phyloP scores from a whole-genome alignment of 2,113 vertebrate genomes.

The Promerops cafer region DNA sequence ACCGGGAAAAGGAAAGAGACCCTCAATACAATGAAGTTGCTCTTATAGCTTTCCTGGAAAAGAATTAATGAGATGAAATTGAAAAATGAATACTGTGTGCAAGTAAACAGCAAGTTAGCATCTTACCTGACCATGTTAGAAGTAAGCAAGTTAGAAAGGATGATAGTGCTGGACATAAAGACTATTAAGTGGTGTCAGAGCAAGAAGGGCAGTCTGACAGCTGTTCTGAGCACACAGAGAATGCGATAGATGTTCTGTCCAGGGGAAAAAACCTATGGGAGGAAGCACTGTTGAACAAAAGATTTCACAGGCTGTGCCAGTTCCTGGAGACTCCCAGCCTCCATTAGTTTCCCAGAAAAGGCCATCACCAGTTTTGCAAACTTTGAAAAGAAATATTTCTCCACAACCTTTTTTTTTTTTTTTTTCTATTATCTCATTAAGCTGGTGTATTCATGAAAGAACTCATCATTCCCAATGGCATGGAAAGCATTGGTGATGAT shows the following conservation, averaged over 20 bases:
- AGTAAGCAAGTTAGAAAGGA: neutral
- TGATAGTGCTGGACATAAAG: neutral
- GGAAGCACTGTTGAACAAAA: constrained; percentile 4
- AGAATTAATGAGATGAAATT: neutral
- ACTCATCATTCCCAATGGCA: neutral
- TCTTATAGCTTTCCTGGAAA: neutral
- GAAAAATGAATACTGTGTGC: neutral
- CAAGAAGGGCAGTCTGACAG: neutral
- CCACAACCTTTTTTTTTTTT: neutral
- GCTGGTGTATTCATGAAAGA: neutral
- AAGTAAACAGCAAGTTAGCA: neutral
- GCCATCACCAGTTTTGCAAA: neutral
- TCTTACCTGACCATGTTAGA: neutral
- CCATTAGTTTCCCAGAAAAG: neutral
- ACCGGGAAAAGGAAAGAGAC: neutral
- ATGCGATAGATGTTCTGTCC: neutral
- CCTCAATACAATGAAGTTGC: neutral
- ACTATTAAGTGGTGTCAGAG: neutral
- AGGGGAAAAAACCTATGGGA: neutral
- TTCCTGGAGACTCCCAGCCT: neutral
- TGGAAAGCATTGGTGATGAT: neutral
- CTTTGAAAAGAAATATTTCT: neutral
- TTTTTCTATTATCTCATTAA: neutral
- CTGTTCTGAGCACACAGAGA: neutral
- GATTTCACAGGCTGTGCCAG: neutral